Evolutionary conservation across 2,888 invertebrate genomes (phyloP), one percentile per base, ranked within the genome.

Genomic region (Acleris literana): DNA sequence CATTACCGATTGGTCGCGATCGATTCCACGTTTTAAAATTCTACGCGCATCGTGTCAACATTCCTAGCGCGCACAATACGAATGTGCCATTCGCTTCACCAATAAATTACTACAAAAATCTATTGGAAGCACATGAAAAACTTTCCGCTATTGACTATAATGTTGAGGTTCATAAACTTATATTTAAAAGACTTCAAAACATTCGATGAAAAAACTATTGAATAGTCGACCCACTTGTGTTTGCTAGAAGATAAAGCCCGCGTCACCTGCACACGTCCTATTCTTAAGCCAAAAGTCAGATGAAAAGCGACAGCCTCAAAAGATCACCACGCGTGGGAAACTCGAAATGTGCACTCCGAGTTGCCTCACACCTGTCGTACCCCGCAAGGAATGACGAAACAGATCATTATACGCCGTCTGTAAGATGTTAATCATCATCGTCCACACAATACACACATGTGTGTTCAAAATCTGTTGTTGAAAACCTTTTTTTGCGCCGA

Each of bases 371-470:
- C 86, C 88, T 89, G 90, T 81, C 74, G 60, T 60, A 58, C 58
- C 65, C 63, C 70, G 53, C 55, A 54, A 71, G 68, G 64, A 61
- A 71, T 74, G 78, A 79, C 75, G 77, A 79, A 74, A 80, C 76
- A 81, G 77, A 82, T 81, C 80, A 82, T 84, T 78, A 83, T 79
- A 79, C 75, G 68, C 76, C 79, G 81, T 79, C 78, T 78, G 80
- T 83, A 81, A 81, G 86, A 88, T 86, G 85, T 84, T 85, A 84
- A 86, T 87, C 84, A 85, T 83, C 77, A 79, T 72, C 73, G 76
- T 75, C 73, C 74, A 70, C 65, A 72, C 72, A 70, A 68, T 73
- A 72, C 73, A 80, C 81, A 82, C 90, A 90, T 89, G 85, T 87
- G 88, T 80, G 82, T 79, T 82, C 77, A 74, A 79, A 75, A 82